Evolutionary conservation across 2,888 invertebrate species (phyloP).

Genomic region (Micropterix aruncella): DNA sequence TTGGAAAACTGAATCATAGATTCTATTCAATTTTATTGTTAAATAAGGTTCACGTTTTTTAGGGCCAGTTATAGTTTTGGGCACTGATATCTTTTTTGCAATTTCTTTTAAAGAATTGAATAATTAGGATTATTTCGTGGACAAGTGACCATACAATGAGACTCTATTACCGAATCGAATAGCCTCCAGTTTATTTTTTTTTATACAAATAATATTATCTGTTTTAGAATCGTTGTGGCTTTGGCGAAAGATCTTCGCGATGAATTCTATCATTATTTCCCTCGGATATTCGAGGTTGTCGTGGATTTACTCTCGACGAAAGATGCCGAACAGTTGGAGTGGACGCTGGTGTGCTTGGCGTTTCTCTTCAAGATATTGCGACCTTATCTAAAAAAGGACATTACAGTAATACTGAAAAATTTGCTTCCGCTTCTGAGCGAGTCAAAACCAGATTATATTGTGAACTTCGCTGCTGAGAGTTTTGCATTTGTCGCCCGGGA

Average conservation of each 20-base stretch:
- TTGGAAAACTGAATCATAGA: too few relatives aligned
- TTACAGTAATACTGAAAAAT: slow-evolving; percentile 54
- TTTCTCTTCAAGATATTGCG: slow-evolving; percentile 84
- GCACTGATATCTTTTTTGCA: too few relatives aligned
- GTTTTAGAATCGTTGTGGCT: slow-evolving; percentile 63
- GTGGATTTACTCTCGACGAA: slow-evolving; percentile 58
- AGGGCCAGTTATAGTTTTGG: too few relatives aligned
- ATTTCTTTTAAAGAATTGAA: too few relatives aligned
- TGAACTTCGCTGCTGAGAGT: slow-evolving; percentile 90
- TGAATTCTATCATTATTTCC: slow-evolving; percentile 82
- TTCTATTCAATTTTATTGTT: too few relatives aligned
- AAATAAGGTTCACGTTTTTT: too few relatives aligned
- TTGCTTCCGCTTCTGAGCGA: slow-evolving; percentile 66
- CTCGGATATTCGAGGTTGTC: slow-evolving; percentile 56
- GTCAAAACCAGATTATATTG: slow-evolving; percentile 68
- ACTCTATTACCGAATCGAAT: too few relatives aligned
- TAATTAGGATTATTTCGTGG: too few relatives aligned
- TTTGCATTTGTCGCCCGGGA: slow-evolving; percentile 91
- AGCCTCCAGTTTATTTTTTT: too few relatives aligned
- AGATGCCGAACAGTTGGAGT: slow-evolving; percentile 75
- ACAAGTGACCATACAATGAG: too few relatives aligned
- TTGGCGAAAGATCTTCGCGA: slow-evolving; percentile 75
- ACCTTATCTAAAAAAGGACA: slow-evolving; percentile 67
- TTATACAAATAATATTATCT: slow-evolving; percentile 6
- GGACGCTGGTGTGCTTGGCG: slow-evolving; percentile 74